Evolutionary conservation across 2,113 vertebrate genomes (phyloP), one percentile per base, ranked within the genome.

Genomic region (Typhlomys cinereus): DNA sequence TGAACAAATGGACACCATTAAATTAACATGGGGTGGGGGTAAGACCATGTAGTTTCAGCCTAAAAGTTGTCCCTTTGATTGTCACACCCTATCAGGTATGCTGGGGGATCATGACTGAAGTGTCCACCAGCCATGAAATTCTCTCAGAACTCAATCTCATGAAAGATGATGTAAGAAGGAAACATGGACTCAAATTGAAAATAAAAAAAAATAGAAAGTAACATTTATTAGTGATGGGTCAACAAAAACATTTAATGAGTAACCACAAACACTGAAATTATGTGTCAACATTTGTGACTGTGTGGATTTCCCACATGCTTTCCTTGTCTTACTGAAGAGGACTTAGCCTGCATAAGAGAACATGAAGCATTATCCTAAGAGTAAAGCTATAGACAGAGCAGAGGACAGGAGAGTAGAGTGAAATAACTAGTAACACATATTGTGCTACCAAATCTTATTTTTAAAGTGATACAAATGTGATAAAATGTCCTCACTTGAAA

Each of bases 191-290:
- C n/a, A n/a, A 69, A 88, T 39, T 74, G 39, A 88, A 15, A 0
- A 41, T 48, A 69, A 48, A 88, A 87, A 15, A 76, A 95, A 87
- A 91, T 59, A 27, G 46, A 88, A 92, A 62, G 18, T 34, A 82
- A 27, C 23, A 2, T 31, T 69, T 78, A 46, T 41, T 82, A 73
- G 73, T 44, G 12, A 36, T 48, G 27, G 2, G 1, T 3, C 23
- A 48, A 23, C 23, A 46, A 10, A 80, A 39, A 7, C 67, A 4
- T 75, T 87, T 73, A 14, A 59, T 7, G 11, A 29, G 20, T 17
- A 18, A n/a, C 31, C 23, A 46, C 27, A 50, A 39, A 74, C 21
- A 73, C 12, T 74, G 12, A 94, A 93, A 80, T 66, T 44, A 59
- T 27, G n/a, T 57, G 29, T 67, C 61, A 86, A 21, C 4, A 48